These are phyloP conservation scores for Orientallactaga bullata DNA, from an alignment of 2,113 vertebrate genomes.

Conservation along the genomic window DNA sequence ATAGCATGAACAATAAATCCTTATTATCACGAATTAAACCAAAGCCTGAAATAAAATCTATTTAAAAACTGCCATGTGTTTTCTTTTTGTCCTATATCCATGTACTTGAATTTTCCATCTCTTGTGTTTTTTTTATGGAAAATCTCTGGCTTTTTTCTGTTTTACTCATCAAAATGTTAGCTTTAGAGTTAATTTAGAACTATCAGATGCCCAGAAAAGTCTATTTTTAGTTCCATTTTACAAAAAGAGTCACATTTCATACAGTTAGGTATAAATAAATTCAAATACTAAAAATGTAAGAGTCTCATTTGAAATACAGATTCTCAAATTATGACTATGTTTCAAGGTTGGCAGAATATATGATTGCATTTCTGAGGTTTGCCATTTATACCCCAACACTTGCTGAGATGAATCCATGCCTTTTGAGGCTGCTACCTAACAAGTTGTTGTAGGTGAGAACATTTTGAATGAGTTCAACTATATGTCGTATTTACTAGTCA, in stretches of 20 bases:
- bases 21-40: constrained; percentile 5
- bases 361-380: constrained; percentile 33
- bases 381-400: constrained; percentile 43
- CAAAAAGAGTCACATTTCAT: constrained; percentile 57
- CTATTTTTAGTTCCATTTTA: constrained; percentile 69
- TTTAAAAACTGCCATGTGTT: constrained; percentile 27
- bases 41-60: background rate
- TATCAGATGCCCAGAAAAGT: constrained; percentile 64
- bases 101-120: constrained; percentile 53
- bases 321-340: constrained; percentile 55
- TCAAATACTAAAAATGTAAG: constrained; percentile 59
- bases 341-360: constrained; percentile 48
- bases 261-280: constrained; percentile 68
- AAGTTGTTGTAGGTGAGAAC: constrained; percentile 10
- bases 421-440: constrained; percentile 10
- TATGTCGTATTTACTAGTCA: background rate
- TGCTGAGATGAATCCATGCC: background rate
- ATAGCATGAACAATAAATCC: background rate
- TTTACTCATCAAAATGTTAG: constrained; percentile 67
- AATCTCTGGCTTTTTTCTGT: constrained; percentile 63
- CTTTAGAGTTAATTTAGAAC: constrained; percentile 66
- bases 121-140: constrained; percentile 57
- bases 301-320: constrained; percentile 67
- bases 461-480: constrained; percentile 40
- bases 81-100: constrained; percentile 47